Percentiles rank a stretch among this genome's conserved stretches.
Conservation (phyloP, 2,797 vertebrate genomes). For the Propithecus deckenii region DNA sequence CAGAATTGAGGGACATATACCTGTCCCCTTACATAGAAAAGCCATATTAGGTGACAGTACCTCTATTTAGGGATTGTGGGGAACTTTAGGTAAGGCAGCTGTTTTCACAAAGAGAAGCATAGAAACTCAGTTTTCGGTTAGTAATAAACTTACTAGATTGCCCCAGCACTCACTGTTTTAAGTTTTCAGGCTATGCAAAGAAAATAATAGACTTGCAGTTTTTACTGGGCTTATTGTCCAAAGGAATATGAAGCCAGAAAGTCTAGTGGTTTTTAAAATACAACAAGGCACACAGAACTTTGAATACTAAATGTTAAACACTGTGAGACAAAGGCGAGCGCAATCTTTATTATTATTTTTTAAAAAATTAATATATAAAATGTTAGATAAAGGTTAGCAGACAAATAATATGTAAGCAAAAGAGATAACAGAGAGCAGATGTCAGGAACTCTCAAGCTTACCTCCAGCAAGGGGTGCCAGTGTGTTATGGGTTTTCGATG, state of each 20-base stretch:
- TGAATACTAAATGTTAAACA: background rate
- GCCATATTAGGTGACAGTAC: background rate
- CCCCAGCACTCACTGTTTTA: background rate
- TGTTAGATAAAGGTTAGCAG: background rate
- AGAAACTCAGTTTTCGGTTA: background rate
- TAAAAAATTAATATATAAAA: background rate
- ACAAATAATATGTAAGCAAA: background rate
- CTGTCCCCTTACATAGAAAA: background rate
- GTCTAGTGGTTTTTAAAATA: background rate
- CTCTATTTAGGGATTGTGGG: background rate
- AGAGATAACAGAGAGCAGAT: background rate
- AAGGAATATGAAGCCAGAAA: background rate
- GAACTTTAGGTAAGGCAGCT: background rate
- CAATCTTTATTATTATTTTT: background rate
- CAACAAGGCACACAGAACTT: background rate
- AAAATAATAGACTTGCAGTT: background rate
- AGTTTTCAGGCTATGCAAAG: background rate
- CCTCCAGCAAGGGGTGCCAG: slow-evolving; percentile 97
- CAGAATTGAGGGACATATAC: background rate
- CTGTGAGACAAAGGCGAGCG: background rate
- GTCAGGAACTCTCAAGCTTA: slow-evolving; percentile 73
- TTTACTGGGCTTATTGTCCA: background rate
- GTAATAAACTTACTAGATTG: background rate
- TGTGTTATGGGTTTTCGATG: slow-evolving; percentile 98
- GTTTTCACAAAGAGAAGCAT: background rate